Base-by-base conservation (phyloP, 2,888 invertebrate species). In the Panzeria rudis region DNA sequence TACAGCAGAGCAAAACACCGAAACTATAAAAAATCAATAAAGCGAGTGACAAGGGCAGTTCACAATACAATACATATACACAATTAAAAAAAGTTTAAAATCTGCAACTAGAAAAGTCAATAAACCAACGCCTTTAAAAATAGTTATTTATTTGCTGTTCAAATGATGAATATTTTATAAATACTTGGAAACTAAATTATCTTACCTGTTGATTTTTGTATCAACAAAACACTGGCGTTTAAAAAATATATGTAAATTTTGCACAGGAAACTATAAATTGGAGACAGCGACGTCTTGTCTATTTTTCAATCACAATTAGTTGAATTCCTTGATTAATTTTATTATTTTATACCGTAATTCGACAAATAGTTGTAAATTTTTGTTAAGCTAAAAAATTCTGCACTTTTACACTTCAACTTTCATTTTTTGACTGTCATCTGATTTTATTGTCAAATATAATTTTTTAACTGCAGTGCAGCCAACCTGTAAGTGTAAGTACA, bases 171-270 rank as follows among this genome's bases (percentile, higher is more conserved):
- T 23, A n/a, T 41, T 62, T 38, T 20, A 38, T n/a, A n/a, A n/a
- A n/a, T n/a, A 17, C 17, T 44, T 23, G 20, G 4, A 17, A 32
- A 17, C 13, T 29, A 41, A 8, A 41, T 41, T 8, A 29, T 62
- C 47, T 76, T 76, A 82, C 82, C 82, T 82, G 82, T 82, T 82
- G 82, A 82, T 71, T 82, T 80, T 77, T 72, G 50, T 75, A 54
- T 54, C 59, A 75, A 66, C 59, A 79, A 78, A 72, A 56, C 20
- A 17, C 54, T 17, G 38, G 23, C n/a, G 1, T 13, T 23, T 0
- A 15, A 41, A 23, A 25, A 52, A 13, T 47, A 17, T 41, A 17
- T 35, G 47, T 52, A 47, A 17, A 17, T 25, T 17, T 68, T 75
- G 13, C 29, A 2, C 25, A 38, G 11, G 4, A 32, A 62, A 29